Conservation (phyloP, 2,113 vertebrate species). For the Anarrhichthys ocellatus region DNA sequence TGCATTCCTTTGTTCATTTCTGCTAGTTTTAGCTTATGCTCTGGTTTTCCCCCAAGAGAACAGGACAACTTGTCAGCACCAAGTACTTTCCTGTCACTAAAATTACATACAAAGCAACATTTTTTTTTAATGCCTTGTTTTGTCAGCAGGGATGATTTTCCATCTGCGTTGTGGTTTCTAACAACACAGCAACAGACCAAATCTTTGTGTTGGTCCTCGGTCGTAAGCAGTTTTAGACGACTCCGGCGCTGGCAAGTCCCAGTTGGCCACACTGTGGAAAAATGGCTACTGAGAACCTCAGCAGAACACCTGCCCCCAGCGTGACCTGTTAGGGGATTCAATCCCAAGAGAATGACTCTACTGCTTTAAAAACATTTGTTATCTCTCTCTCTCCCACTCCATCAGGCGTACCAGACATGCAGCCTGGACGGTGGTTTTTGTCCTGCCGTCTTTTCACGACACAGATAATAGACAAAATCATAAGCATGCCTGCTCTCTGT, state of each 20-base stretch:
- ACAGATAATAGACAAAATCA: conserved; percentile 12
- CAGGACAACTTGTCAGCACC: background rate
- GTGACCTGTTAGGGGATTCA: conserved; percentile 73
- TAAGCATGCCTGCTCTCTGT: background rate
- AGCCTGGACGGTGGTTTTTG: background rate
- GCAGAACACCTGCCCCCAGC: conserved; percentile 69
- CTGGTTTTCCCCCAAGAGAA: background rate
- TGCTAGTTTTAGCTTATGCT: background rate
- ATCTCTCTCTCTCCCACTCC: conserved; percentile 16
- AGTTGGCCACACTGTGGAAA: conserved; percentile 52
- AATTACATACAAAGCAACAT: conserved; percentile 53
- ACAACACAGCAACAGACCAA: conserved; percentile 39
- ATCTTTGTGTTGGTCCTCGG: conserved; percentile 40
- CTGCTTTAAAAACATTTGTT: conserved; percentile 15
- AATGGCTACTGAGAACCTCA: conserved; percentile 67
- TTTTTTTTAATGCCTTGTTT: conserved; percentile 62
- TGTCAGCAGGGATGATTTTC: conserved; percentile 56
- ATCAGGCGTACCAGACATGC: background rate
- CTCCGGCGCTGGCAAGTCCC: conserved; percentile 48
- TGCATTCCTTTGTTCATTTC: background rate
- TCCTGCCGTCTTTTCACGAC: conserved; percentile 4
- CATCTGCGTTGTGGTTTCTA: conserved; percentile 40
- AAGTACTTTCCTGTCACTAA: conserved; percentile 21
- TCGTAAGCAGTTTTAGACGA: conserved; percentile 58
- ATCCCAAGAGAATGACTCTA: conserved; percentile 52